Evolutionary conservation across 2,797 vertebrate species (phyloP).

Genomic region (Eulemur coronatus): DNA sequence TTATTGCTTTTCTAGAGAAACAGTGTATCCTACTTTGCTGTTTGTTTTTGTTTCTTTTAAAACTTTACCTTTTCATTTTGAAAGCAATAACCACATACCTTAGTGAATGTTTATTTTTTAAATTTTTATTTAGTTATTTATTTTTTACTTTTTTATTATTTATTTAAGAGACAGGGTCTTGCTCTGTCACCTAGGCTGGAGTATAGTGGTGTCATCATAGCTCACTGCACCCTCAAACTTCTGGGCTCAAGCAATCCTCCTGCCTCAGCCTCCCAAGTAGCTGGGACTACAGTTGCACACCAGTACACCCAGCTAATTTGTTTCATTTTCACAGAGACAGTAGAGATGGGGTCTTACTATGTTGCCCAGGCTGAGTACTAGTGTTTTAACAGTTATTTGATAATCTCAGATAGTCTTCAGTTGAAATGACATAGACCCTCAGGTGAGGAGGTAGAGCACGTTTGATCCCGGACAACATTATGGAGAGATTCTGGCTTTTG

Average conservation of each 20-base stretch:
- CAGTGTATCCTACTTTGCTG: neutral
- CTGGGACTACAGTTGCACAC: neutral
- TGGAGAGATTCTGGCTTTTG: fast-evolving
- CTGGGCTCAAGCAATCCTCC: neutral
- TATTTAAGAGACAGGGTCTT: too few relatives aligned
- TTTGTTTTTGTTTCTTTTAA: neutral
- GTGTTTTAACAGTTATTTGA: neutral
- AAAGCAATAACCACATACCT: neutral
- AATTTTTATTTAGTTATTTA: too few relatives aligned
- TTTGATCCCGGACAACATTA: neutral
- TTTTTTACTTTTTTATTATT: too few relatives aligned
- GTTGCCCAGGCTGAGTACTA: neutral
- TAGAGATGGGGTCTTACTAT: neutral
- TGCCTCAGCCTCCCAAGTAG: neutral
- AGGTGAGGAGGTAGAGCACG: neutral
- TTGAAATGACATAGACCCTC: neutral
- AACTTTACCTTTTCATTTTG: neutral
- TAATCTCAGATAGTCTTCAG: neutral
- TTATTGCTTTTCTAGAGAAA: neutral
- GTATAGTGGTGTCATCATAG: too few relatives aligned
- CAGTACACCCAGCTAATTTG: neutral
- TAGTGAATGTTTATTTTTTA: neutral
- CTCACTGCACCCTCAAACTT: neutral
- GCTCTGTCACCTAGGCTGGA: too few relatives aligned
- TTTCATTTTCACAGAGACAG: neutral